Base-by-base conservation (phyloP, 2,888 invertebrate genomes). In the Agrilus cyanescens region DNA sequence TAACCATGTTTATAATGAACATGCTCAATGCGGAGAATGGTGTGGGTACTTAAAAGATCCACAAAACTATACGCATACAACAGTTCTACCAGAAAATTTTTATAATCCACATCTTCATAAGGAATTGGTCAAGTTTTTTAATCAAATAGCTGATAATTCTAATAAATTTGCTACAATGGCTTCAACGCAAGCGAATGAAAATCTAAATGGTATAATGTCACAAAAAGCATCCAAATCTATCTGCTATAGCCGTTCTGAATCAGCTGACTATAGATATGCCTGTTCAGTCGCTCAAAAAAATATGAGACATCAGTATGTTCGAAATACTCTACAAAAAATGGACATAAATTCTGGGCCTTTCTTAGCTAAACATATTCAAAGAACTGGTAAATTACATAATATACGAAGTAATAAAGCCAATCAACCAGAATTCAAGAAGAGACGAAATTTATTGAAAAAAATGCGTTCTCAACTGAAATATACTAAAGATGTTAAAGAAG, bases 151-250 rank as follows among this genome's bases (percentile, higher is more conserved):
- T 13, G 33, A 32, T 32, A 48, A 48, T 40, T 41, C 50, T 2
- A 41, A 44, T 3, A 52, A 49, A 42, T 52, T 52, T 46, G 45
- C 44, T 25, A 36, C 49, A 30, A 38, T 43, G 34, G 51, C 51
- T 20, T 50, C 48, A 3, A 50, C 47, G 15, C 52, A 52, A 36
- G 45, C 42, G 31, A 54, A 53, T 40, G 54, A 54, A 48, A 44
- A 40, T 36, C 40, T 54, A 13, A 52, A 52, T 43, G 43, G 40
- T 32, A 50, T 52, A 15, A 50, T 54, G 43, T 46, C 49, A 10
- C 41, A 48, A 12, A 50, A 50, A 49, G 49, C 51, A 31, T 48
- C 45, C 15, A 53, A 55, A 43, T 49, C 41, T 45, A 33, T 18
- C 4, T 46, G 40, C 18, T 46, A 46, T 12, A 40, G 40, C 13